Conservation (phyloP, 2,113 vertebrate genomes). For the Ameiurus melas region DNA sequence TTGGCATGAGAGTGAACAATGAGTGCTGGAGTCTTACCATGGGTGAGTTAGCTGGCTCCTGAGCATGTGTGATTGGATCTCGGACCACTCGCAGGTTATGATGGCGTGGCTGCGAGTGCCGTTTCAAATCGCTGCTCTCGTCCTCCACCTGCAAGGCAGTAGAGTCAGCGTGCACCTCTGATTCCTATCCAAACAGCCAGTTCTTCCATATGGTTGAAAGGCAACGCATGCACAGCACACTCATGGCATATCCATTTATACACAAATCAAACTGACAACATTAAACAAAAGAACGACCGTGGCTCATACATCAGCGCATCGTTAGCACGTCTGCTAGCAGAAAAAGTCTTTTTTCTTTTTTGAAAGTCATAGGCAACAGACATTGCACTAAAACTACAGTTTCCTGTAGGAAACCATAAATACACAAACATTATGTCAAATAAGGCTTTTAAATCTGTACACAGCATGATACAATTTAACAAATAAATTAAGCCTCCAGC, state of each 20-base stretch:
- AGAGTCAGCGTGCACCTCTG: constrained; percentile 61
- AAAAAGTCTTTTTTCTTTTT: background rate
- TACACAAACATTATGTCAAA: background rate
- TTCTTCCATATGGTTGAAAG: constrained; percentile 83
- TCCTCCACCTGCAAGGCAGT: constrained; percentile 93
- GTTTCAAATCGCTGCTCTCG: constrained; percentile 81
- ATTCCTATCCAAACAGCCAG: constrained; percentile 89
- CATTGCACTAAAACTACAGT: constrained; percentile 56
- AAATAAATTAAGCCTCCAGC: background rate
- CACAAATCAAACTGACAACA: constrained; percentile 39
- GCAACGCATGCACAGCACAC: constrained; percentile 75
- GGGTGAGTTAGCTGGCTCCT: constrained; percentile 73
- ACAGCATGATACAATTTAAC: background rate
- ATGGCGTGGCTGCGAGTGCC: constrained; percentile 85
- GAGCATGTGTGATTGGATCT: constrained; percentile 86
- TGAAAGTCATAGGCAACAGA: constrained; percentile 29
- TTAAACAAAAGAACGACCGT: background rate
- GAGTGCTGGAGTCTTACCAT: constrained; percentile 69
- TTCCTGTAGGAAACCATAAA: constrained; percentile 83
- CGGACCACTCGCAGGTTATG: constrained; percentile 83
- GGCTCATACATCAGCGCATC: constrained; percentile 53
- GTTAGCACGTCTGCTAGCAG: background rate
- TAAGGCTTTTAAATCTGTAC: background rate
- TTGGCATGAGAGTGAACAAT: background rate
- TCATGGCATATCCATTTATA: constrained; percentile 73